A percentile compares a stretch with the other conserved stretches of the same genome.
Conservation (phyloP, 2,888 invertebrate species). For the Tetropium fuscum region DNA sequence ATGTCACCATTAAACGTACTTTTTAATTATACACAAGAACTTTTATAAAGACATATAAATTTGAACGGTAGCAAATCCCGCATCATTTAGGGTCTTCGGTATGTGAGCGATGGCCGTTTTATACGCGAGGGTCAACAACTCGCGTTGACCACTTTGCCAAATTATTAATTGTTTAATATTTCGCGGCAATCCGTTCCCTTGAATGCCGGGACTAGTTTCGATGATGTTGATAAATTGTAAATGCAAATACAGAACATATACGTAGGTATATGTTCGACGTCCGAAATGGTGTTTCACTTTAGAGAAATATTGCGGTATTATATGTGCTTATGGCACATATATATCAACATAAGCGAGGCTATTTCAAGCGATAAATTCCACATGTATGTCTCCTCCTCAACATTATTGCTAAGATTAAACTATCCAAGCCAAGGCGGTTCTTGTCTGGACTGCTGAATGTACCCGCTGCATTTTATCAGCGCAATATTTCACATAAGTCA, state of each 20-base stretch:
- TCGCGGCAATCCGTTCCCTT: neutral
- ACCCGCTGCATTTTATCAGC: slow-evolving; percentile 41
- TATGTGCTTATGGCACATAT: slow-evolving; percentile 31
- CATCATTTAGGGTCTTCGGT: neutral
- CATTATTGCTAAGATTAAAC: slow-evolving; percentile 43
- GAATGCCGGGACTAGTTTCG: neutral
- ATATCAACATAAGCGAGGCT: slow-evolving; percentile 45
- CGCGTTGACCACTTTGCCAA: slow-evolving; percentile 29
- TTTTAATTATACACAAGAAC: slow-evolving; percentile 51
- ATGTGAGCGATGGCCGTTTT: neutral
- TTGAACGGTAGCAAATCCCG: slow-evolving; percentile 40
- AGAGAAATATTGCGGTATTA: slow-evolving; percentile 30
- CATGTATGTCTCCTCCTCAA: slow-evolving; percentile 18
- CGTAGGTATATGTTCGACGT: slow-evolving; percentile 2
- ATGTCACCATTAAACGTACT: slow-evolving; percentile 57
- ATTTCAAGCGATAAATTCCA: slow-evolving; percentile 47
- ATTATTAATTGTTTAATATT: slow-evolving; percentile 8
- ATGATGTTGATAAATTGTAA: slow-evolving; percentile 12
- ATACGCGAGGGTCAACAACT: slow-evolving; percentile 37
- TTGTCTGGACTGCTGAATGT: slow-evolving; percentile 37
- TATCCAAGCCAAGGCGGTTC: slow-evolving; percentile 41
- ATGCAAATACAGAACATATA: slow-evolving; percentile 16
- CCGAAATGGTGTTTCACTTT: slow-evolving; percentile 15
- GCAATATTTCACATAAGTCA: slow-evolving; percentile 37
- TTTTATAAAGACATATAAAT: slow-evolving; percentile 62